phyloP scores from a whole-genome alignment of 1,140 invertebrate species.

The Pogonognathellus flavescens region DNA sequence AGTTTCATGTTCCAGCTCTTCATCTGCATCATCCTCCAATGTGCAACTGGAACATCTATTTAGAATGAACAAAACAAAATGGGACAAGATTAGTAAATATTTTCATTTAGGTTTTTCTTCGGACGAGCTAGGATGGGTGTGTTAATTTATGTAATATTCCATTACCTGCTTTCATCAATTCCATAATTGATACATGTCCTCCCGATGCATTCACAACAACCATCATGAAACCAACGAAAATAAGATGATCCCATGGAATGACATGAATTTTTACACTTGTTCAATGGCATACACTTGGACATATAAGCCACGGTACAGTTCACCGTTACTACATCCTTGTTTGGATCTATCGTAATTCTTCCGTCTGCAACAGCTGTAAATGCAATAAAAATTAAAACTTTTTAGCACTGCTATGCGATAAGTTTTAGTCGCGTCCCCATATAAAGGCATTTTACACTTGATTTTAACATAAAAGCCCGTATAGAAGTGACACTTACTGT shows the following conservation, averaged over 20 bases:
- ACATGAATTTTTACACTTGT: constrained; percentile 86
- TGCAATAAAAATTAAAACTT: constrained; percentile 45
- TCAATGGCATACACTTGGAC: constrained; percentile 89
- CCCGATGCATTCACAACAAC: constrained; percentile 94
- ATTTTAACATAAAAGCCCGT: neutral
- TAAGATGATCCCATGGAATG: constrained; percentile 77
- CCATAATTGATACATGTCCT: constrained; percentile 92
- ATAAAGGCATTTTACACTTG: neutral
- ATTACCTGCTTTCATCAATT: constrained; percentile 84
- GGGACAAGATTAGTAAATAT: too few relatives aligned
- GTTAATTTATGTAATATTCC: neutral
- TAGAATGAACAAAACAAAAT: neutral
- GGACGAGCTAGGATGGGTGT: too few relatives aligned
- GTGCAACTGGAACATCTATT: constrained; percentile 65
- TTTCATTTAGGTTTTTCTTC: too few relatives aligned
- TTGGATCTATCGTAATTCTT: constrained; percentile 63
- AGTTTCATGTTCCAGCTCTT: constrained; percentile 51
- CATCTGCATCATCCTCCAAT: constrained; percentile 65
- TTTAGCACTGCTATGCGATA: neutral
- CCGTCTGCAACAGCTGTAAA: constrained; percentile 64
- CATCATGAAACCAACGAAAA: constrained; percentile 83
- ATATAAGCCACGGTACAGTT: constrained; percentile 96
- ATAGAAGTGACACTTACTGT: constrained; percentile 57
- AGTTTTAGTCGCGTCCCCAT: too few relatives aligned
- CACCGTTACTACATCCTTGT: constrained; percentile 78